Conservation (phyloP, 2,797 vertebrate genomes). For the Sebastes taczanowskii region DNA sequence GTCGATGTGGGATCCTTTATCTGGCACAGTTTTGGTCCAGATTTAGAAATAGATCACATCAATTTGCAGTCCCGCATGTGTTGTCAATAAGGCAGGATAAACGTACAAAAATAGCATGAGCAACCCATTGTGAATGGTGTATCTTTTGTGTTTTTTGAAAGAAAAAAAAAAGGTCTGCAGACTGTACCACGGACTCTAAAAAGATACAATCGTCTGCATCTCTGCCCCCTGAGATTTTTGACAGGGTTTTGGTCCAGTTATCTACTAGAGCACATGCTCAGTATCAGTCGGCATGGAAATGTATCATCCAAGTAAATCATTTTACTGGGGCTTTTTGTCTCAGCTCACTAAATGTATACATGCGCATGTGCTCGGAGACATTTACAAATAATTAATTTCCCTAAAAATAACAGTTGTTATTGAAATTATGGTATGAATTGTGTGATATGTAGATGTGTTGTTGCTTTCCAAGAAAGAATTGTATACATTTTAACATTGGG, state of each 20-base stretch:
- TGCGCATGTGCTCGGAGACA: not conserved
- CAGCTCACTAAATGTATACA: not conserved
- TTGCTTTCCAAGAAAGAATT: not conserved
- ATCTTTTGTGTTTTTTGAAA: constrained; percentile 11
- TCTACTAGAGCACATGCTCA: constrained; percentile 37
- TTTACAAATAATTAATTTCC: not conserved
- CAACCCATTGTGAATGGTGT: constrained; percentile 14
- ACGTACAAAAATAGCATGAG: constrained; percentile 32
- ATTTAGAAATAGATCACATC: constrained; percentile 62
- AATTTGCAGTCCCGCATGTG: constrained; percentile 43
- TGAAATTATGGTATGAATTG: not conserved
- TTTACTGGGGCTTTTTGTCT: constrained; percentile 1
- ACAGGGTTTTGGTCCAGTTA: constrained; percentile 39
- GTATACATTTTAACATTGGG: not conserved
- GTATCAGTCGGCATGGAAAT: constrained; percentile 17
- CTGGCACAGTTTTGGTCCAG: constrained; percentile 54
- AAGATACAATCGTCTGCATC: constrained; percentile 30
- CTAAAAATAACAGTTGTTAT: not conserved
- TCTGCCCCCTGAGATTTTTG: constrained; percentile 34
- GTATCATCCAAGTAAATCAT: not conserved
- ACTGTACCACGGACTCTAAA: constrained; percentile 7
- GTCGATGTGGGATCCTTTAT: constrained; percentile 54
- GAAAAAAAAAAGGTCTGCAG: not conserved
- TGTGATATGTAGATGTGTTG: too few relatives aligned
- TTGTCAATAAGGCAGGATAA: constrained; percentile 47